A percentile compares a stretch with the other conserved stretches of the same genome.
Conservation (phyloP, 2,797 vertebrate genomes). For the Aphelocoma californica region DNA sequence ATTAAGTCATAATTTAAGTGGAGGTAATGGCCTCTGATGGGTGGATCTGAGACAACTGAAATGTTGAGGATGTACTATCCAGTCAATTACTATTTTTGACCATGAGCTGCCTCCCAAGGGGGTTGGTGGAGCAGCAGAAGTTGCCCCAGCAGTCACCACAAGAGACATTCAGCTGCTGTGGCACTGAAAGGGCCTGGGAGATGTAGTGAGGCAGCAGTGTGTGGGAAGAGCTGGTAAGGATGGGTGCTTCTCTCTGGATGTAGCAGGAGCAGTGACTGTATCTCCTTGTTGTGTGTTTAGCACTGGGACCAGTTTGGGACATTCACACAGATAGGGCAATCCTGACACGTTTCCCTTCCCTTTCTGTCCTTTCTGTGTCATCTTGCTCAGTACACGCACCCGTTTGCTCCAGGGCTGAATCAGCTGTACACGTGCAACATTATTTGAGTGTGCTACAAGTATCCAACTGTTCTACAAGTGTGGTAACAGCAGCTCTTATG, state of each 20-base stretch:
- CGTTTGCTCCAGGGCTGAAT: background rate
- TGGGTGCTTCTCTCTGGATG: background rate
- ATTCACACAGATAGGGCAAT: background rate
- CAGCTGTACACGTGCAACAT: background rate
- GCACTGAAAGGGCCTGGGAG: background rate
- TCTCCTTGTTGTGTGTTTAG: background rate
- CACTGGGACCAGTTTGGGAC: background rate
- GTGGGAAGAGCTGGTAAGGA: background rate
- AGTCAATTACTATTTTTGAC: background rate
- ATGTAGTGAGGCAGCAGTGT: background rate
- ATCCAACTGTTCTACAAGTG: background rate
- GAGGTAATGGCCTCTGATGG: background rate
- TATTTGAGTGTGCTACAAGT: background rate
- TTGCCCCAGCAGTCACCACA: background rate
- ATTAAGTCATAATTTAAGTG: background rate
- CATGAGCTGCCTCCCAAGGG: background rate
- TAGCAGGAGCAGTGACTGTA: background rate
- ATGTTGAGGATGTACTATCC: background rate
- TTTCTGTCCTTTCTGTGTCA: background rate
- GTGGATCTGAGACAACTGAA: background rate
- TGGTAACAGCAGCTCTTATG: background rate
- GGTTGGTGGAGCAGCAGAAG: background rate
- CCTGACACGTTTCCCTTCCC: background rate
- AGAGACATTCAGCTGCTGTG: background rate
- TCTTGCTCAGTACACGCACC: background rate